Evolutionary conservation across 1,140 invertebrate species (phyloP), one percentile per base, ranked within the genome.

Genomic region (Zaprionus inermis): DNA sequence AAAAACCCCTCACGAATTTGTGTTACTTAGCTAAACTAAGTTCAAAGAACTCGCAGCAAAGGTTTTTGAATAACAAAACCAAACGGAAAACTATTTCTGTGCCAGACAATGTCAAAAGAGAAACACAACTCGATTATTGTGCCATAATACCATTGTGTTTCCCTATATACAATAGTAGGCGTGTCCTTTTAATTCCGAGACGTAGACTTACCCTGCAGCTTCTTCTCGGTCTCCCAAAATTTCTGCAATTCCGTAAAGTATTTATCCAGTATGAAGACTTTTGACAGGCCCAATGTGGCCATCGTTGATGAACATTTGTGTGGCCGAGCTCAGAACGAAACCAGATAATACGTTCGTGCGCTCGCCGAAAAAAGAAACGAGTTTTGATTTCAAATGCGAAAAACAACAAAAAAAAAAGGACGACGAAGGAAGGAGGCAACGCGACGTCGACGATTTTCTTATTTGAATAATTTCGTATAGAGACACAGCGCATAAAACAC

Each of bases 221-320:
- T 98, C 93, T 97, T 97, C 93, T 98, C 97, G 59, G 97, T 98
- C 93, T 98, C 97, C 97, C 97, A 98, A 94, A 98, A 98, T 94
- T 98, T 98, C 93, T 98, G 97, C 93, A 98, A 94, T 94, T 98
- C 97, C 72, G 97, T 98, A 93, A 98, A 98, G 93, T 98, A 98
- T 93, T 98, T 98, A 95, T 98, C 97, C 94, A 98, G 95, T 93
- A 98, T 98, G 95, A 98, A 98, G 92, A 98, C 97, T 95, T 98
- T 98, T 90, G 97, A 97, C 76, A 98, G 95, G 93, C 97, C 97
- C 93, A 98, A 94, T 92, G 97, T 97, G 94, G 97, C 97, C 91
- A 92, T 92, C 75, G 80, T 91, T 90, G 74, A 82, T 85, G 81
- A 68, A 91, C 90, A 91, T 91, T 91, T 88, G 90, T 86, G 81